Evolutionary conservation across 2,797 vertebrate genomes (phyloP).

Genomic region (Lithobates sylvaticus): DNA sequence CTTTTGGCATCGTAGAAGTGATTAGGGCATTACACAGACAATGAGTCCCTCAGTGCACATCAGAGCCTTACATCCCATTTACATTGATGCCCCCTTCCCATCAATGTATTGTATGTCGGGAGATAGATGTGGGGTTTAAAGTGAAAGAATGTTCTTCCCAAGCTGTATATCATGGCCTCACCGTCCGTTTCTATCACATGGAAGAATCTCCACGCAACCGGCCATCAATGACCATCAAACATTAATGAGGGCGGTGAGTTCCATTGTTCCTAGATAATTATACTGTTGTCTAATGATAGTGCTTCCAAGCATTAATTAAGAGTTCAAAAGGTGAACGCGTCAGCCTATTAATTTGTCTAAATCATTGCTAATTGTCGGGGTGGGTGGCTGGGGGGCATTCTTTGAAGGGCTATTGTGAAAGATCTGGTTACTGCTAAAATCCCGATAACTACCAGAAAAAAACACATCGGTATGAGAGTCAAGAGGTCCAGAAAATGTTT

Average conservation of each 20-base stretch:
- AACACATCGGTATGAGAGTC: too few species aligned
- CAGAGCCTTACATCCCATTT: not conserved
- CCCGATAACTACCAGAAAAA: not conserved
- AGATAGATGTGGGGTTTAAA: not conserved
- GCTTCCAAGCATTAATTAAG: slow-evolving; percentile 53
- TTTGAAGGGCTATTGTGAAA: not conserved
- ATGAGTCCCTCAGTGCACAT: not conserved
- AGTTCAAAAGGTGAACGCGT: slow-evolving; percentile 48
- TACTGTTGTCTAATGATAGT: slow-evolving; percentile 29
- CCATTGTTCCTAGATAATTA: slow-evolving; percentile 50
- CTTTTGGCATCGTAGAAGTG: not conserved
- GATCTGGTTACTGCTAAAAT: not conserved
- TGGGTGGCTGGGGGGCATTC: not conserved
- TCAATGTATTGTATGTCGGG: not conserved
- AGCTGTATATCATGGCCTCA: not conserved
- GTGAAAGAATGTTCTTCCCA: not conserved
- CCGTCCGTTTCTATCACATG: not conserved
- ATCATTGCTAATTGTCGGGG: slow-evolving; percentile 18
- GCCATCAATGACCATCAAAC: slow-evolving; percentile 50
- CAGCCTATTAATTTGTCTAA: slow-evolving; percentile 5
- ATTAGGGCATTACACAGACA: not conserved
- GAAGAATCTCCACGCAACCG: not conserved
- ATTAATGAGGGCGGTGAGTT: slow-evolving; percentile 40
- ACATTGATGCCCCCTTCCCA: not conserved
- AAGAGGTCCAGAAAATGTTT: too few species aligned